Base-by-base conservation (phyloP, 2,888 invertebrate species). In the Nomada ferruginata region DNA sequence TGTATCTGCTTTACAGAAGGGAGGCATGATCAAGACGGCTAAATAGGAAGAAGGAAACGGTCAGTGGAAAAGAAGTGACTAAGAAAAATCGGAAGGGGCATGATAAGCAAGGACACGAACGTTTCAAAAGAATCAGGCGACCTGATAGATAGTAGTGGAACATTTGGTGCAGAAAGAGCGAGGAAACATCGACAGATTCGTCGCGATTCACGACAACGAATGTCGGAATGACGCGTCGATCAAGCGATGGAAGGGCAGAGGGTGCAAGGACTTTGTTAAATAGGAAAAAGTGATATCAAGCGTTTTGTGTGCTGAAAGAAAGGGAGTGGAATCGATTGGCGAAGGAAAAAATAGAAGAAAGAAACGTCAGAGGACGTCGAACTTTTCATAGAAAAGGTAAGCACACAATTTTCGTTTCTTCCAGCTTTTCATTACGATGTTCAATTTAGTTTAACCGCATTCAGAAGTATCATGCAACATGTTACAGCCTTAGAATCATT, bases 201-300 rank as follows among this genome's bases (percentile, higher is more conserved):
- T 23, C 70, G 77, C 44, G 77, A n/a, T 76, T 69, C 53, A 23
- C 69, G 65, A n/a, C 79, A 79, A 42, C 85, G 75, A 42, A 86
- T 87, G 87, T 86, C 89, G 90, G 88, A 87, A 90, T 91, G 90
- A 90, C 88, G 90, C 87, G 87, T 83, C 87, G 81, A 76, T 86
- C 81, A 44, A 73, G 82, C 68, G 80, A 87, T 79, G 84, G 83
- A 68, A 80, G 86, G 80, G 73, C 85, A 83, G 81, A 85, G 85
- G 84, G 84, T 79, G 84, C 83, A 79, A 84, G 63, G 79, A 85
- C 70, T 77, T 82, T 71, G 73, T 75, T 84, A 66, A 74, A 83
- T 78, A 61, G 74, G 68, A 78, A 78, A 73, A 89, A 90, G 87
- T 89, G 86, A 90, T 89, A 88, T 71, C 42, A 20, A 57, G 70